Percentiles rank a stretch among this genome's conserved stretches.
These are phyloP conservation scores for Zaprionus kolodkinae DNA, from an alignment of 1,140 invertebrate species.

Conservation along the genomic window DNA sequence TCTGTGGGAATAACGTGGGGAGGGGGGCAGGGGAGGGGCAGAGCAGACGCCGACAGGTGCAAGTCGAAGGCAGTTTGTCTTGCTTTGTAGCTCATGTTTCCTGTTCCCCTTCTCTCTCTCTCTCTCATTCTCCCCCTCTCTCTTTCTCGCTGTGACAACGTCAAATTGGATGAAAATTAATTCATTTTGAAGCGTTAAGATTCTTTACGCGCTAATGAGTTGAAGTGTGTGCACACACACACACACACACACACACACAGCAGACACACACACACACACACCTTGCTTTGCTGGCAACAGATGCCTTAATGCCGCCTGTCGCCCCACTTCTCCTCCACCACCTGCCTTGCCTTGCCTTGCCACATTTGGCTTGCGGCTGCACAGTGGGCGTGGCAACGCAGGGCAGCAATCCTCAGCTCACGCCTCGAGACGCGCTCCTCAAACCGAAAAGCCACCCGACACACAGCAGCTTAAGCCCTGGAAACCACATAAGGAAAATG, in stretches of 20 bases:
- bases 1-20: neutral
- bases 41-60: conserved; percentile 54
- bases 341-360: conserved; percentile 12
- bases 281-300: conserved; percentile 54
- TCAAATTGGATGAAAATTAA: conserved; percentile 80
- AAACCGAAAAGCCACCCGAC: neutral
- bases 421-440: neutral
- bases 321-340: neutral
- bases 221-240: conserved; percentile 58
- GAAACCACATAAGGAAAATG: conserved; percentile 5
- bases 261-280: conserved; percentile 7
- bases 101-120: neutral
- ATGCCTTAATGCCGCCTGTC: conserved; percentile 55
- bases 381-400: conserved; percentile 19
- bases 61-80: conserved; percentile 45
- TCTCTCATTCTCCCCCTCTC: neutral
- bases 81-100: conserved; percentile 35
- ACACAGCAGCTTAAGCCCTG: conserved; percentile 10
- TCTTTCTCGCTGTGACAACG: conserved; percentile 45
- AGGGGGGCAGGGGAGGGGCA: too few species aligned
- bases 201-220: conserved; percentile 80
- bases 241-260: conserved; percentile 4
- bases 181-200: conserved; percentile 82
- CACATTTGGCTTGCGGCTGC: conserved; percentile 55
- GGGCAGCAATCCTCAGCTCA: neutral